A percentile compares a stretch with the other conserved stretches of the same genome.
Conservation (phyloP, 2,797 vertebrate genomes). For the Neosilurus hyrtlii region DNA sequence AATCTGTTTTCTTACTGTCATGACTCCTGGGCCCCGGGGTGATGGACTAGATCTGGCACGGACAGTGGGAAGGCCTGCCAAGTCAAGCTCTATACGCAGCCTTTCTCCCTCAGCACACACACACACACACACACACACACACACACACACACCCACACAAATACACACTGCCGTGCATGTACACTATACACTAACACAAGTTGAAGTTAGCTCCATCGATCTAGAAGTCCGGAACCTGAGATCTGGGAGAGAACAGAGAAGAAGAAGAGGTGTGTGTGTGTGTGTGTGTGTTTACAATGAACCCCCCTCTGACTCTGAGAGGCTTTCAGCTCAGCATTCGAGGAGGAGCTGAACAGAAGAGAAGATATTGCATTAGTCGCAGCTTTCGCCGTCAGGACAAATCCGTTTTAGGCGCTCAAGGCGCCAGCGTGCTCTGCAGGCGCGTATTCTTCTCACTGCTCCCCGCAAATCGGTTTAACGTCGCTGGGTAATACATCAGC, state of each 20-base stretch:
- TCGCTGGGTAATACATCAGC: constrained; percentile 36
- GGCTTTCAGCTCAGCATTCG: constrained; percentile 32
- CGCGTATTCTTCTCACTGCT: constrained; percentile 13
- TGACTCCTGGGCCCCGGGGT: constrained; percentile 75
- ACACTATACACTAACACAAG: constrained; percentile 1
- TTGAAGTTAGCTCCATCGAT: neutral
- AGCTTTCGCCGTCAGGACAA: constrained; percentile 39
- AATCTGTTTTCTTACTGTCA: constrained; percentile 79
- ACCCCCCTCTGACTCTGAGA: constrained; percentile 27
- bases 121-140: constrained; percentile 41
- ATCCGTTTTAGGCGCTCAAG: constrained; percentile 43
- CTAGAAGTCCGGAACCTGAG: constrained; percentile 1
- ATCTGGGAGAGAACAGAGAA: neutral
- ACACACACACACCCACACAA: constrained; percentile 47
- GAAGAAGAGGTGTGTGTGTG: neutral
- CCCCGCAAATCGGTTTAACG: constrained; percentile 40
- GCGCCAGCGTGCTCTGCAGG: constrained; percentile 15
- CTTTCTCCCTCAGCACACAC: constrained; percentile 32
- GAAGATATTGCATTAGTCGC: constrained; percentile 52
- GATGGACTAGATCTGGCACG: constrained; percentile 73
- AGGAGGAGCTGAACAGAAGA: constrained; percentile 40
- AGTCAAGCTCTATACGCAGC: constrained; percentile 43
- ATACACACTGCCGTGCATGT: constrained; percentile 23
- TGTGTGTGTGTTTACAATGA: neutral
- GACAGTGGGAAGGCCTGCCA: constrained; percentile 54